phyloP scores from a whole-genome alignment of 1,140 invertebrate species.

The Leptopilina boulardi region DNA sequence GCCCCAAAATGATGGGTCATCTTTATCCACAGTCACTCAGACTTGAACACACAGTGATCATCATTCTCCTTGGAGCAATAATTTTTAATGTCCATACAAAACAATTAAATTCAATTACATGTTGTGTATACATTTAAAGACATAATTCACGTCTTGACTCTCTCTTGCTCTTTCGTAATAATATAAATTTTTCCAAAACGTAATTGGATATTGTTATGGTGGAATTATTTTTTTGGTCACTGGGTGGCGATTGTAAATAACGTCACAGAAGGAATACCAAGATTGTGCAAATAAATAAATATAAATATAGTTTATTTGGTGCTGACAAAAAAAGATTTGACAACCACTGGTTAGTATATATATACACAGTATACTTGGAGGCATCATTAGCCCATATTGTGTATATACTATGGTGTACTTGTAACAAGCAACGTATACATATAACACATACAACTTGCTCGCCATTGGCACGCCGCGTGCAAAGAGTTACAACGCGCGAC shows the following conservation, averaged over 20 bases:
- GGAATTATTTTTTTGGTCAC: not conserved
- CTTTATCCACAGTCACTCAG: not conserved
- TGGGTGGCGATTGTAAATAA: conserved; percentile 1
- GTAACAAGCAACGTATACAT: no score
- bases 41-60: conserved; percentile 34
- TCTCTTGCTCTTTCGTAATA: not conserved
- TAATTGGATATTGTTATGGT: not conserved
- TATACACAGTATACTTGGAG: conserved; percentile 16
- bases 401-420: conserved; percentile 20
- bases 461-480: conserved; percentile 9
- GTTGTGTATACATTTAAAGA: not conserved
- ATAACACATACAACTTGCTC: not conserved
- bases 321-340: conserved; percentile 7
- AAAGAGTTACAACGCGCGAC: conserved; percentile 38
- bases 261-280: not conserved
- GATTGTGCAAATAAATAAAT: not conserved
- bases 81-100: not conserved
- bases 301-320: conserved; percentile 17
- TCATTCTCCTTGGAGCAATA: conserved; percentile 10
- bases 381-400: conserved; percentile 45
- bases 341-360: conserved; percentile 19
- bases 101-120: conserved; percentile 7
- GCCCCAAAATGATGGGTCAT: conserved; percentile 52
- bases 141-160: conserved; percentile 10
- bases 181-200: not conserved